A percentile compares a stretch with the other conserved stretches of the same genome.
phyloP scores from a whole-genome alignment of 2,113 vertebrate genomes.

The Xyliphius kryptos region DNA sequence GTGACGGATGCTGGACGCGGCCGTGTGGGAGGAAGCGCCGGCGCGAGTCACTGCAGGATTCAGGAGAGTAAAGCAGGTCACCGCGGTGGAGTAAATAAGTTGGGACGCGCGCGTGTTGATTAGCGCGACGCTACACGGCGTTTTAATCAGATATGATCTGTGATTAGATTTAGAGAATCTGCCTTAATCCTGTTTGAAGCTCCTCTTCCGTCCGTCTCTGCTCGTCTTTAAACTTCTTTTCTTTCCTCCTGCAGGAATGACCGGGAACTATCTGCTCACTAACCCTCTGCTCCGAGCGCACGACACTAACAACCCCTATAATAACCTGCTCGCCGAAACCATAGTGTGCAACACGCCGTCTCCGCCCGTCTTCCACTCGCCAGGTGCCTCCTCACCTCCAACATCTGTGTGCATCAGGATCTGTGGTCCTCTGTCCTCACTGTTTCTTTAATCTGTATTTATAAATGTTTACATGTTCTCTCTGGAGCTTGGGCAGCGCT shows the following conservation, averaged over 20 bases:
- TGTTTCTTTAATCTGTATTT: neutral
- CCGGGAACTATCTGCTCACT: conserved; percentile 99
- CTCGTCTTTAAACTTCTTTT: conserved; percentile 12
- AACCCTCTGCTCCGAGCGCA: conserved; percentile 99
- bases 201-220: conserved; percentile 3
- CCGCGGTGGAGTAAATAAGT: too few species aligned
- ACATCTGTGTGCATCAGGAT: conserved; percentile 18
- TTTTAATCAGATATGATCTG: too few species aligned
- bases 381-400: conserved; percentile 86
- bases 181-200: conserved; percentile 37
- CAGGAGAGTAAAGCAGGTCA: too few species aligned
- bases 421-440: neutral
- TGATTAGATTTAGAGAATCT: neutral
- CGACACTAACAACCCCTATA: conserved; percentile 99
- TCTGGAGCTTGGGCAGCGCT: neutral
- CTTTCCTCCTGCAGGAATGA: conserved; percentile 82
- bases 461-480: neutral
- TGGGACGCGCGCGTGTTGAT: too few species aligned
- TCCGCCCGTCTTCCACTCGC: conserved; percentile 97
- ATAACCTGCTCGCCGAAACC: conserved; percentile 99
- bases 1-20: too few species aligned
- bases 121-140: too few species aligned
- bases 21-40: too few species aligned
- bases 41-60: too few species aligned
- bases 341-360: conserved; percentile 98